phyloP scores from a whole-genome alignment of 2,113 vertebrate genomes.

The Corvus cornix region DNA sequence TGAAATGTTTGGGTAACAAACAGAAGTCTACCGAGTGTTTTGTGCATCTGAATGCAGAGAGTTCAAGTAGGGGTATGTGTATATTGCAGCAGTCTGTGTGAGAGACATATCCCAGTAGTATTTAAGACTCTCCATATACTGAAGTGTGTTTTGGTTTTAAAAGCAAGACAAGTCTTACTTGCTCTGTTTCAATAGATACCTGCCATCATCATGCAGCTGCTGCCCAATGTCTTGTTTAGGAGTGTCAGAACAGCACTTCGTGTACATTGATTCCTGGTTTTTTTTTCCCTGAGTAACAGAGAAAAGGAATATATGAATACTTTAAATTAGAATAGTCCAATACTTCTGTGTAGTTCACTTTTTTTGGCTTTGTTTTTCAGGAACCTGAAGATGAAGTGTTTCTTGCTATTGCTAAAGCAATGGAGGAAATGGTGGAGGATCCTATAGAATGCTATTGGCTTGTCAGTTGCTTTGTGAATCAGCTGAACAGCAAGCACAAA shows the following conservation, averaged over 20 bases:
- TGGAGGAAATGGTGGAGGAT: conserved; percentile 93
- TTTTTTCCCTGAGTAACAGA: neutral
- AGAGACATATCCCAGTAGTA: neutral
- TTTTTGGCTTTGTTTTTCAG: conserved; percentile 65
- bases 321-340: neutral
- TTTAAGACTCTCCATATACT: neutral
- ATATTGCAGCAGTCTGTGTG: neutral
- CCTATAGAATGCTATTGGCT: conserved; percentile 94
- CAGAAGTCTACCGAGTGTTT: neutral
- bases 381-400: conserved; percentile 88
- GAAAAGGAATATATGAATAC: neutral
- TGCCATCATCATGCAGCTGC: neutral
- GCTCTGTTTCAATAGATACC: neutral
- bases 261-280: fast-evolving
- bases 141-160: neutral
- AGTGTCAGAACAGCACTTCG: neutral
- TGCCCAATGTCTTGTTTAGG: neutral
- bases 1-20: neutral
- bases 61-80: neutral
- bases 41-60: neutral
- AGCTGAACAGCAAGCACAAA: conserved; percentile 88
- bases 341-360: neutral
- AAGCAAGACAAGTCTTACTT: neutral
- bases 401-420: conserved; percentile 86
- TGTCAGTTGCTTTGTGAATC: conserved; percentile 88